phyloP scores from a whole-genome alignment of 1,140 invertebrate species.

The Zaprionus taronus region DNA sequence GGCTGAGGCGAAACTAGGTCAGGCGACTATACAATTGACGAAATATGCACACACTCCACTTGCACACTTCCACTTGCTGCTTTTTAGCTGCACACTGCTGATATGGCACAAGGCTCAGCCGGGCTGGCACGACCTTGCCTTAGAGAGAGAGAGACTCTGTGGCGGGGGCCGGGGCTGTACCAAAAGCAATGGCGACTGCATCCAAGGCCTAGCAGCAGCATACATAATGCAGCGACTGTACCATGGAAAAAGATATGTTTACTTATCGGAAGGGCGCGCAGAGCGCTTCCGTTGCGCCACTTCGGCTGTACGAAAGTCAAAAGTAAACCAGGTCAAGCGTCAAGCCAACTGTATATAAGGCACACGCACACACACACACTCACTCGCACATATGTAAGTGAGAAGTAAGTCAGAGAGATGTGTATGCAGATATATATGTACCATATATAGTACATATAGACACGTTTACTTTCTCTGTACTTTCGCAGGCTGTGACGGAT shows the following conservation, averaged over 20 bases:
- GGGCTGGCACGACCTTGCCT: slow-evolving; percentile 64
- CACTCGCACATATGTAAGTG: neutral
- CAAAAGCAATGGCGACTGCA: slow-evolving; percentile 50
- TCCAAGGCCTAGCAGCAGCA: slow-evolving; percentile 57
- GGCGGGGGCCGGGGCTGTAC: slow-evolving; percentile 50
- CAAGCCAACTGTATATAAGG: slow-evolving; percentile 39
- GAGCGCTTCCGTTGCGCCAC: slow-evolving; percentile 5
- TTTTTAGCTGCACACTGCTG: slow-evolving; percentile 22
- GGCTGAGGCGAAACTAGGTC: slow-evolving; percentile 38
- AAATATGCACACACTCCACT: slow-evolving; percentile 25
- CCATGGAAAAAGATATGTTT: slow-evolving; percentile 71
- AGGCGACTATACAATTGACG: slow-evolving; percentile 34
- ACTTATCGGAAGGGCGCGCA: slow-evolving; percentile 38
- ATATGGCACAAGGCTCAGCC: slow-evolving; percentile 58
- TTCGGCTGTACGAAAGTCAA: slow-evolving; percentile 20
- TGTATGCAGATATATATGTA: neutral
- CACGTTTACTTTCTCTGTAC: neutral
- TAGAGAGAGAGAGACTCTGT: slow-evolving; percentile 42
- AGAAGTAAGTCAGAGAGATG: neutral
- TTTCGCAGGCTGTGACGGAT: neutral
- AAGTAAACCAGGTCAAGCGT: slow-evolving; percentile 81
- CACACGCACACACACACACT: neutral
- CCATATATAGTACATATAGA: neutral
- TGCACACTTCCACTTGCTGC: neutral
- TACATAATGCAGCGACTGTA: slow-evolving; percentile 74